Conservation (phyloP, 2,113 vertebrate genomes). For the Phylloscopus trochiloides region DNA sequence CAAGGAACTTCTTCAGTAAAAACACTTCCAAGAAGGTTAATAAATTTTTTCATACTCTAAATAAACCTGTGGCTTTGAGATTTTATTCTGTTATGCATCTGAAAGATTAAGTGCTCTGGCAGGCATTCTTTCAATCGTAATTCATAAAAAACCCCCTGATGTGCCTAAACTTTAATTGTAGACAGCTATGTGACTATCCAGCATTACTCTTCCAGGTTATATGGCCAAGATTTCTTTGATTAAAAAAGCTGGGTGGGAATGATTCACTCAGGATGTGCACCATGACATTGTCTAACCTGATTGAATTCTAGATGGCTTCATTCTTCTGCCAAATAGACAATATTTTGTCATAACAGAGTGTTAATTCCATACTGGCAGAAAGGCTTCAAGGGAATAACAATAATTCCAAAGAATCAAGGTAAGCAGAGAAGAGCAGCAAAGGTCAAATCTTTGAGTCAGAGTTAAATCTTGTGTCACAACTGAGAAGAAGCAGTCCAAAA, state of each 20-base stretch:
- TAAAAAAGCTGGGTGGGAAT: constrained; percentile 20
- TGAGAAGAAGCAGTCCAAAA: constrained; percentile 59
- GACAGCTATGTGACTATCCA: not conserved
- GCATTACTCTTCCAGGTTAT: not conserved
- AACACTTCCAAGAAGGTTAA: constrained; percentile 23
- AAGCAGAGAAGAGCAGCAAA: constrained; percentile 53
- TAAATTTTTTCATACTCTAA: constrained; percentile 6
- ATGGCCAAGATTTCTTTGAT: not conserved
- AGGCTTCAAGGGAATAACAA: constrained; percentile 74
- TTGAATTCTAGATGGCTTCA: constrained; percentile 75
- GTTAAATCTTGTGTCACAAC: constrained; percentile 59
- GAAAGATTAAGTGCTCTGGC: constrained; percentile 45
- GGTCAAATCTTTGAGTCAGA: constrained; percentile 62
- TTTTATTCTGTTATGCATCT: constrained; percentile 3
- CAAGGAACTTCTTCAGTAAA: constrained; percentile 6
- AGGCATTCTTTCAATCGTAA: not conserved
- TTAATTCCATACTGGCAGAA: constrained; percentile 77
- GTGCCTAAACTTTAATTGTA: constrained; percentile 27
- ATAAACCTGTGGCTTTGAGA: constrained; percentile 24
- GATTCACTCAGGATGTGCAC: constrained; percentile 12
- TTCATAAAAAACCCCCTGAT: not conserved
- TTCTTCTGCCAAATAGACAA: constrained; percentile 79
- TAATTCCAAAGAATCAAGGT: constrained; percentile 74
- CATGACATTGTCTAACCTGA: constrained; percentile 73
- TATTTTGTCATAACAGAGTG: constrained; percentile 76